These are phyloP conservation scores for Psilopsiagon aymara DNA, from an alignment of 2,113 vertebrate species.

Conservation along the genomic window DNA sequence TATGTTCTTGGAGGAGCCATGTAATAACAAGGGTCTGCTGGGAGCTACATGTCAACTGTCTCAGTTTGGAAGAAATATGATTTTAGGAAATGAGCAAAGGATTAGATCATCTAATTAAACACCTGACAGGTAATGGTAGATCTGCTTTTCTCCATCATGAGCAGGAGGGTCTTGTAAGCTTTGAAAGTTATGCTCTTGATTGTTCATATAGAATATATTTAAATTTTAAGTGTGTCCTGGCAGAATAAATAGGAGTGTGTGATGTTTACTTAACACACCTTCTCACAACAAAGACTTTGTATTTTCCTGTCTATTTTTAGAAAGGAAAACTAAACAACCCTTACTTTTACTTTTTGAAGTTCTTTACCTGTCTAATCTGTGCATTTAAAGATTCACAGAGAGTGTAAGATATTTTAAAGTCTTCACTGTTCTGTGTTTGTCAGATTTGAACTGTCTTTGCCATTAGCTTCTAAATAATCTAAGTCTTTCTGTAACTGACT, in stretches of 20 bases:
- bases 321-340: not conserved
- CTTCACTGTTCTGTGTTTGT: constrained; percentile 29
- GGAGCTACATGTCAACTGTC: not conserved
- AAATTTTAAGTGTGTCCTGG: not conserved
- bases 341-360: not conserved
- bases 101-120: not conserved
- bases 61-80: not conserved
- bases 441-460: constrained; percentile 34
- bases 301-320: not conserved
- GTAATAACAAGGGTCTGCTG: not conserved
- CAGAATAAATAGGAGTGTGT: not conserved
- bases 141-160: not conserved
- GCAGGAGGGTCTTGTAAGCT: not conserved
- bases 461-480: constrained; percentile 45
- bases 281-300: not conserved
- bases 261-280: not conserved
- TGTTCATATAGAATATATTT: not conserved
- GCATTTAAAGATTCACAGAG: constrained; percentile 14
- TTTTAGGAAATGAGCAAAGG: not conserved
- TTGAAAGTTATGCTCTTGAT: not conserved
- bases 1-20: not conserved
- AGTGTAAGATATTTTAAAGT: constrained; percentile 16
- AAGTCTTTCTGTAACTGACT: constrained; percentile 28
- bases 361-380: not conserved
- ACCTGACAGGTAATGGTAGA: not conserved